phyloP scores from a whole-genome alignment of 37 sponge, comb jelly and placozoan species.

The Theonella swinhoei region DNA sequence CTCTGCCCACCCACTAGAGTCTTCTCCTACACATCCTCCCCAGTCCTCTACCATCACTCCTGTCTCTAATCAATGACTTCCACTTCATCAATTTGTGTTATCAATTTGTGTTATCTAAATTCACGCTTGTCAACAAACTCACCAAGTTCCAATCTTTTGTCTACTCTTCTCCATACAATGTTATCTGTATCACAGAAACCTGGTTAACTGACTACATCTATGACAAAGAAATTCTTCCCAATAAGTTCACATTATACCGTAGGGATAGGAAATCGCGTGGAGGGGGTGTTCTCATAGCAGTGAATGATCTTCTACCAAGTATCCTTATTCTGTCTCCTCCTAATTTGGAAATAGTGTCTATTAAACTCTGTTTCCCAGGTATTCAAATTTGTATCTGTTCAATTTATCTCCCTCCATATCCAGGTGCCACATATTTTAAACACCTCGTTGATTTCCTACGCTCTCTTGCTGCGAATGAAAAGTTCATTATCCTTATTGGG shows the following conservation, averaged over 20 bases:
- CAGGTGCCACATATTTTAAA: neutral
- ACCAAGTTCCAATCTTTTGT: conserved; percentile 14
- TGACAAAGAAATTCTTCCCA: conserved; percentile 35
- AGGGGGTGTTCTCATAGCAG: conserved; percentile 44
- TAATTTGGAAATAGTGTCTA: conserved; percentile 18
- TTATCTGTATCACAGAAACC: conserved; percentile 39
- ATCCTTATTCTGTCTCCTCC: conserved; percentile 10
- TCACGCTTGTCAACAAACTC: conserved; percentile 36
- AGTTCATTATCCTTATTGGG: conserved; percentile 21
- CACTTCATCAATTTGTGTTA: too few relatives aligned
- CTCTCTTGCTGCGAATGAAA: neutral
- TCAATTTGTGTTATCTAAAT: conserved; percentile 2
- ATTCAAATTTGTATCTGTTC: neutral
- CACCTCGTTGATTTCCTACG: neutral
- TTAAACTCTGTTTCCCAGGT: neutral
- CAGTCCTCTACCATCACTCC: neutral
- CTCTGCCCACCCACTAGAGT: neutral
- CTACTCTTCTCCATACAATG: conserved; percentile 4
- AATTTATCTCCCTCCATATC: conserved; percentile 30
- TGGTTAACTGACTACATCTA: conserved; percentile 18
- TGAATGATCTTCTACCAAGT: conserved; percentile 3
- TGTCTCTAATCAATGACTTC: neutral
- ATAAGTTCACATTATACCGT: conserved; percentile 23
- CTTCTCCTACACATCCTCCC: neutral
- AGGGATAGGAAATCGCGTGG: conserved; percentile 41